Conservation (phyloP, 2,888 invertebrate genomes). For the Cremastinae sp. region DNA sequence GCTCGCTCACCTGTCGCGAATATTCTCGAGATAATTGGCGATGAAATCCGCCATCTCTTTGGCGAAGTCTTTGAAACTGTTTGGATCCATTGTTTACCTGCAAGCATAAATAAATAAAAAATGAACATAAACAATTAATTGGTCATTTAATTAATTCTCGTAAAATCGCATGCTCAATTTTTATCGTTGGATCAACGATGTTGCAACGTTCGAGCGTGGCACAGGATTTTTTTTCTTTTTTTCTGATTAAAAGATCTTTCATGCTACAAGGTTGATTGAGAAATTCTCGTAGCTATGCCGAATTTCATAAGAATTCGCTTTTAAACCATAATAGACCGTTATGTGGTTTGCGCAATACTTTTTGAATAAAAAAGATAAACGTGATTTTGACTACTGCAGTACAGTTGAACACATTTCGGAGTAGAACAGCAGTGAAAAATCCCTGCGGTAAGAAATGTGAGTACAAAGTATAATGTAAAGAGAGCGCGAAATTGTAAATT, state of each 20-base stretch:
- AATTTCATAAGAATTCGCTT: slow-evolving; percentile 41
- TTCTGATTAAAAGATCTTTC: slow-evolving; percentile 22
- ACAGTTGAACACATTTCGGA: too few relatives aligned
- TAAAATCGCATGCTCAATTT: too few relatives aligned
- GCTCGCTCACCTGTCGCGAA: slow-evolving; percentile 89
- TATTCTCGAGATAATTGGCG: slow-evolving; percentile 95
- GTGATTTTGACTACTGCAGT: too few relatives aligned
- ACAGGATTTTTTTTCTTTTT: too few relatives aligned
- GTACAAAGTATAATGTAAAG: too few relatives aligned
- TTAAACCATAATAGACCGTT: background rate
- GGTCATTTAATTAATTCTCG: too few relatives aligned
- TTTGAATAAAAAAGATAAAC: background rate
- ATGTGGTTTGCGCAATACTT: background rate
- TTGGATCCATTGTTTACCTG: slow-evolving; percentile 85
- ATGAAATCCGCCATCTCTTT: slow-evolving; percentile 97
- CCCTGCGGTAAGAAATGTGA: too few relatives aligned
- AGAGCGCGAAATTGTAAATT: too few relatives aligned
- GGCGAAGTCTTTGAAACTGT: slow-evolving; percentile 92
- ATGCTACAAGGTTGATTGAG: slow-evolving; percentile 52
- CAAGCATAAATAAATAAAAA: slow-evolving; percentile 3
- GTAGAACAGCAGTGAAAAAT: too few relatives aligned
- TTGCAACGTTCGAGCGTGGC: slow-evolving; percentile 28
- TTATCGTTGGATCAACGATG: slow-evolving; percentile 27
- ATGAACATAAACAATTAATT: too few relatives aligned
- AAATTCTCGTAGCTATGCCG: slow-evolving; percentile 27